Percentiles rank a stretch among this genome's conserved stretches.
Conservation (phyloP, 2,113 vertebrate genomes). For the Thalassarche chlororhynchos region DNA sequence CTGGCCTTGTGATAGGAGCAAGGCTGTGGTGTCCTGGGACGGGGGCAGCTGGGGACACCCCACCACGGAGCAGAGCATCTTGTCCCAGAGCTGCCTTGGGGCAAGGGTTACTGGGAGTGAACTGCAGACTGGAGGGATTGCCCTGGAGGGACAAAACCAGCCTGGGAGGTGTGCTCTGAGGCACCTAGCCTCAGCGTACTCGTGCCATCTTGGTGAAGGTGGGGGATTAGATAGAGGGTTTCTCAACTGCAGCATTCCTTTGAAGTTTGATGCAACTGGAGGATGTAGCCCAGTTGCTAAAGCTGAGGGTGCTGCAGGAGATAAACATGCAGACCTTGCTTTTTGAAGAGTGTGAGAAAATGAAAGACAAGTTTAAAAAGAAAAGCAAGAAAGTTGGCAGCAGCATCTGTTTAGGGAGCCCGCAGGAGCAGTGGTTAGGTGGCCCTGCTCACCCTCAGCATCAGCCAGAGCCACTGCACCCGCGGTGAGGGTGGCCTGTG, state of each 20-base stretch:
- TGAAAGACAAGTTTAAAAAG: not conserved
- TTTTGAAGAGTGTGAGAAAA: not conserved
- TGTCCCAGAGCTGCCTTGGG: not conserved
- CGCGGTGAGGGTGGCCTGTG: not conserved
- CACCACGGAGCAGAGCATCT: not conserved
- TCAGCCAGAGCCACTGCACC: not conserved
- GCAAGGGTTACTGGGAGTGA: accelerated
- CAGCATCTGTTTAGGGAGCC: not conserved
- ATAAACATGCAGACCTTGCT: not conserved
- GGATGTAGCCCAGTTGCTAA: not conserved
- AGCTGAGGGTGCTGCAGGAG: not conserved
- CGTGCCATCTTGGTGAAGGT: not conserved
- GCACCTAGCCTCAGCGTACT: not conserved
- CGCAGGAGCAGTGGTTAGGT: not conserved
- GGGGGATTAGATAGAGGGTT: not conserved
- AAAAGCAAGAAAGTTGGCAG: not conserved
- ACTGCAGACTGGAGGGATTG: not conserved
- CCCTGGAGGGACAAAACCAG: not conserved
- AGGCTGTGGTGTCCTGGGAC: not conserved
- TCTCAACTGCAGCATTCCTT: not conserved
- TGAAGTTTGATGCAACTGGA: not conserved
- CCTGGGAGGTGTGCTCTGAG: not conserved
- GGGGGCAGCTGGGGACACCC: not conserved
- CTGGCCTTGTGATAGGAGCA: not conserved
- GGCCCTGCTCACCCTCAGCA: not conserved